A percentile compares a stretch with the other conserved stretches of the same genome.
These are phyloP conservation scores for Trichoplusia ni DNA, from an alignment of 1,140 invertebrate species.

Conservation along the genomic window DNA sequence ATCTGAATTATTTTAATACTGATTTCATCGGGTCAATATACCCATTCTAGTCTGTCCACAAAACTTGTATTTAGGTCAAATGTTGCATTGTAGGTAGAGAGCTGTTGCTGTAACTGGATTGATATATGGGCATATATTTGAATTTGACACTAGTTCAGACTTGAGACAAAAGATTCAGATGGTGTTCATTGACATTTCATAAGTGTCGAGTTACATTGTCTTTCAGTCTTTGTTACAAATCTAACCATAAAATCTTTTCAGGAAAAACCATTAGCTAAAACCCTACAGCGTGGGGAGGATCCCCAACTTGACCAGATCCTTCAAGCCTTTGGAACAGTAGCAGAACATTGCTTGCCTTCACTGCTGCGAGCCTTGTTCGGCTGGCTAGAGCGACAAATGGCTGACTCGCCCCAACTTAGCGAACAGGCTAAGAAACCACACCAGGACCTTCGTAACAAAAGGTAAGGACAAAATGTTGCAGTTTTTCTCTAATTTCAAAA, in stretches of 20 bases:
- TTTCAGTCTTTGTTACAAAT: neutral
- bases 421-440: conserved; percentile 82
- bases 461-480: conserved; percentile 70
- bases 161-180: too few species aligned
- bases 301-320: conserved; percentile 97
- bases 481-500: too few species aligned
- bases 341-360: conserved; percentile 98
- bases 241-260: conserved; percentile 55
- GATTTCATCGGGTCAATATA: too few species aligned
- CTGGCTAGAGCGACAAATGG: conserved; percentile 97
- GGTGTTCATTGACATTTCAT: too few species aligned
- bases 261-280: conserved; percentile 96
- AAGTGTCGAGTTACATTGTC: too few species aligned
- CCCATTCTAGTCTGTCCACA: too few species aligned
- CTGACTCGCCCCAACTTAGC: conserved; percentile 79
- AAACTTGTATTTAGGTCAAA: too few species aligned
- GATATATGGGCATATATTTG: too few species aligned
- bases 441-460: conserved; percentile 87
- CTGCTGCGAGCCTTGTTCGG: conserved; percentile 95
- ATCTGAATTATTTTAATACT: too few species aligned
- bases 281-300: conserved; percentile 97
- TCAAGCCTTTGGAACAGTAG: conserved; percentile 94
- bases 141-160: too few species aligned
- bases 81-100: too few species aligned
- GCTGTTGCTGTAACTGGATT: too few species aligned